Conservation (phyloP, 2,113 vertebrate genomes). For the Brevimyrus niger region DNA sequence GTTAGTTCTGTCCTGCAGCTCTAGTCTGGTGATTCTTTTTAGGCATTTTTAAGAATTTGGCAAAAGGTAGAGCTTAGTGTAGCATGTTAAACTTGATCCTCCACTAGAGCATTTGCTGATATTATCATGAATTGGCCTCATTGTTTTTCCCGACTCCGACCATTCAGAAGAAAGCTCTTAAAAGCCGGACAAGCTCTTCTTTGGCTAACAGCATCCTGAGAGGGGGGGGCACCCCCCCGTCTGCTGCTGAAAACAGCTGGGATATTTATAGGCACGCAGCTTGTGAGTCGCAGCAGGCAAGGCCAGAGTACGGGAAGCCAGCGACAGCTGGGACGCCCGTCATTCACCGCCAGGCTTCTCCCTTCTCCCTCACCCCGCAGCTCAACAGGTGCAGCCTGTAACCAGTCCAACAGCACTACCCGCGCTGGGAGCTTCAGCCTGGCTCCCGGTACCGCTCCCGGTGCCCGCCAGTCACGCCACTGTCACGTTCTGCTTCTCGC, state of each 20-base stretch:
- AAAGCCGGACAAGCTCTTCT: not conserved
- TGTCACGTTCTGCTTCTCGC: not conserved
- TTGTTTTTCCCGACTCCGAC: not conserved
- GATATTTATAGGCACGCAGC: conserved; percentile 53
- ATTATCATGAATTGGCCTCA: not conserved
- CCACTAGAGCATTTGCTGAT: not conserved
- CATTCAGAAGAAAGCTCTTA: not conserved
- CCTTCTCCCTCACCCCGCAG: conserved; percentile 22
- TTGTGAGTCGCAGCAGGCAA: conserved; percentile 28
- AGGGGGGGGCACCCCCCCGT: conserved; percentile 31
- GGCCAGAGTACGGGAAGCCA: conserved; percentile 21
- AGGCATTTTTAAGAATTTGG: not conserved
- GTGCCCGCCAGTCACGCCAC: not conserved
- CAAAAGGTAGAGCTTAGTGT: not conserved
- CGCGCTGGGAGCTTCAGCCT: not conserved
- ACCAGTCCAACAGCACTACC: not conserved
- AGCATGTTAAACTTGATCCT: not conserved
- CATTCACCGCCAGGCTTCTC: conserved; percentile 20
- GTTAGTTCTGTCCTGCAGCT: not conserved
- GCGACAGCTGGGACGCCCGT: conserved; percentile 30
- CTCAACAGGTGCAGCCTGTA: not conserved
- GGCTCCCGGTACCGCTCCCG: too few species aligned
- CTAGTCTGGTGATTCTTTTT: not conserved
- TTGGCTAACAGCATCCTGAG: not conserved
- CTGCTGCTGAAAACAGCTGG: conserved; percentile 38